Percentiles rank a stretch among this genome's conserved stretches.
These are phyloP conservation scores for Oncorhynchus kisutch DNA, from an alignment of 2,113 vertebrate species.

Conservation along the genomic window DNA sequence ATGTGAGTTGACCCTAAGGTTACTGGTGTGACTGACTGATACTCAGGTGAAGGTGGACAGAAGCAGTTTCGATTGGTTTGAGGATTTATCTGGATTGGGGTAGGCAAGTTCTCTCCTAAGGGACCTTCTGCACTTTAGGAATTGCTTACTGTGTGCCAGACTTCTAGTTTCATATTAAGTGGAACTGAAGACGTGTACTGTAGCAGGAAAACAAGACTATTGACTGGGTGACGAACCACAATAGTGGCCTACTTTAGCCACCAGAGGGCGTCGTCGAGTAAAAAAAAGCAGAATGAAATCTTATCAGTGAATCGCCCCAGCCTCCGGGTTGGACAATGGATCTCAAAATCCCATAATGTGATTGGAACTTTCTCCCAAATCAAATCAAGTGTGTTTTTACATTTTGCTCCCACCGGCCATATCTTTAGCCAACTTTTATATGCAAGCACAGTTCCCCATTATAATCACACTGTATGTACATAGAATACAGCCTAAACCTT, in stretches of 20 bases:
- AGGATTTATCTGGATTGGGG: too few species aligned
- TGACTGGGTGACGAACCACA: neutral
- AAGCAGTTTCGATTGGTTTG: too few species aligned
- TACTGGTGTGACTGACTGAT: too few species aligned
- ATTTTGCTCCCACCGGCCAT: neutral
- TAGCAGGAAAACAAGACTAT: neutral
- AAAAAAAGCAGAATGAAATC: neutral
- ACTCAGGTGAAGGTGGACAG: too few species aligned
- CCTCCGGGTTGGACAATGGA: neutral
- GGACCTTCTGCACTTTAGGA: neutral
- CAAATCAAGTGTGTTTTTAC: neutral
- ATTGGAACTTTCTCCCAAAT: neutral
- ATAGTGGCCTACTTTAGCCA: conserved; percentile 6
- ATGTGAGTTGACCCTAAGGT: too few species aligned
- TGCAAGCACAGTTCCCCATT: too few species aligned
- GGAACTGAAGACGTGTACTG: neutral
- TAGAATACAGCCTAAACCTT: too few species aligned
- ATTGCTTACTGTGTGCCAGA: too few species aligned
- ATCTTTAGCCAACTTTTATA: too few species aligned
- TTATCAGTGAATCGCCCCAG: neutral
- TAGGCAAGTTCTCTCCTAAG: neutral
- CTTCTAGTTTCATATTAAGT: neutral
- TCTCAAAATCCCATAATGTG: conserved; percentile 1
- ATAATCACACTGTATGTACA: too few species aligned
- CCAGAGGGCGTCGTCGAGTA: neutral